Percentiles rank a stretch among this genome's conserved stretches.
Evolutionary conservation across 2,797 vertebrate species (phyloP).

Genomic region (Lophius americanus): DNA sequence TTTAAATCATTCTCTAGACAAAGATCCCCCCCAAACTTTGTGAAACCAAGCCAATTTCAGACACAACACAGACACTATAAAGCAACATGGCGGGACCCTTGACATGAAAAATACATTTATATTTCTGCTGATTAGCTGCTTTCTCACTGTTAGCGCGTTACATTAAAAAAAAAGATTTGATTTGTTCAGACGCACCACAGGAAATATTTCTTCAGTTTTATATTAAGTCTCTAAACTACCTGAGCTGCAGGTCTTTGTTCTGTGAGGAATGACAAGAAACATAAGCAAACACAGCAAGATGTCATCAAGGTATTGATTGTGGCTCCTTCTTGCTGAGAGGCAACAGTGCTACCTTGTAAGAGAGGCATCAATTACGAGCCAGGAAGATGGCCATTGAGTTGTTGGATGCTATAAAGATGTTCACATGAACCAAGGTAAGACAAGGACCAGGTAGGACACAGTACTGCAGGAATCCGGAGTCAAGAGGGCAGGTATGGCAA

Average conservation of each 20-base stretch:
- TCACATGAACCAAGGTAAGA: constrained; percentile 12
- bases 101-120: constrained; percentile 46
- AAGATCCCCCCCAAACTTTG: constrained; percentile 45
- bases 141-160: constrained; percentile 10
- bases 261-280: neutral
- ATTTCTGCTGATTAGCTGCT: constrained; percentile 40
- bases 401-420: constrained; percentile 32
- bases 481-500: neutral
- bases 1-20: constrained; percentile 72
- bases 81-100: constrained; percentile 29
- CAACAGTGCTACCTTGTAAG: constrained; percentile 20
- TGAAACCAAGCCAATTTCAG: constrained; percentile 64
- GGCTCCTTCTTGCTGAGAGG: constrained; percentile 32
- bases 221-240: neutral
- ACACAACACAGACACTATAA: constrained; percentile 56
- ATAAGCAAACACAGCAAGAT: constrained; percentile 45
- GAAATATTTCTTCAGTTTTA: constrained; percentile 15
- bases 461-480: constrained; percentile 22
- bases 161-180: neutral
- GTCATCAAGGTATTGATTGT: constrained; percentile 50
- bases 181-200: constrained; percentile 2
- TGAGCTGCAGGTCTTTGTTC: neutral
- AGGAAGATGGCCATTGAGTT: constrained; percentile 13
- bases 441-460: constrained; percentile 9
- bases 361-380: constrained; percentile 19